Evolutionary conservation across 30 jellyfish, hydroid and myxozoan genomes (phyloP).

Genomic region (Aurelia aurita complex sp. Pacific): DNA sequence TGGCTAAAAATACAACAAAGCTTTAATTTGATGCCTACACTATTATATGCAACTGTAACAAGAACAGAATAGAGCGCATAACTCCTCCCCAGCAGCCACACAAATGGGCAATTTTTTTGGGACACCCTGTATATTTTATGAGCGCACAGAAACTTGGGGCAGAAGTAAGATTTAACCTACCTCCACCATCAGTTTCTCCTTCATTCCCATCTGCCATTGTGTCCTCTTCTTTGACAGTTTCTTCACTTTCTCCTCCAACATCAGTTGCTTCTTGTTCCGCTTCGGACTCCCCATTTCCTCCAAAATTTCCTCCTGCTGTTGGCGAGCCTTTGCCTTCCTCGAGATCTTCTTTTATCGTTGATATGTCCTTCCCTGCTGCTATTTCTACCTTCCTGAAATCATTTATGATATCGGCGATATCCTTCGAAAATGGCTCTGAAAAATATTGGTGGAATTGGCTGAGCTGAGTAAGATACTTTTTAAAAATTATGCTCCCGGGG

Average conservation of each 20-base stretch:
- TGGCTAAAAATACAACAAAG: no score
- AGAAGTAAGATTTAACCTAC: no score
- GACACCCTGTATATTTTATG: no score
- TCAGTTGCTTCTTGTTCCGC: slow-evolving; percentile 82
- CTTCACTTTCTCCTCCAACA: slow-evolving; percentile 54
- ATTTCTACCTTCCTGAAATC: slow-evolving; percentile 43
- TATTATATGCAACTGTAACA: no score
- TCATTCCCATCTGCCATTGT: background rate
- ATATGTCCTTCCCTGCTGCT: slow-evolving; percentile 44
- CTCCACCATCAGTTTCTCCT: no score
- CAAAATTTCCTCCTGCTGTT: slow-evolving; percentile 62
- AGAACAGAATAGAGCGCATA: no score
- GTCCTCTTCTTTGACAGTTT: background rate
- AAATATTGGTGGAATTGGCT: background rate
- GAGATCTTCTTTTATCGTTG: slow-evolving; percentile 37
- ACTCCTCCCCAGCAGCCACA: no score
- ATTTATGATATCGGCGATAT: slow-evolving; percentile 48
- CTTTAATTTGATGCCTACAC: no score
- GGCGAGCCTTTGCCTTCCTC: slow-evolving; percentile 64
- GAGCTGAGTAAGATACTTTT: no score
- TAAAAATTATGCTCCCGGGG: no score
- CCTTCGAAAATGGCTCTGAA: slow-evolving; percentile 45
- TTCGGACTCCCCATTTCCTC: slow-evolving; percentile 58
- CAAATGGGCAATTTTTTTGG: no score
- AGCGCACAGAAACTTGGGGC: no score